Base-by-base conservation (phyloP, 2,113 vertebrate species). In the Hypocryptadius cinnamomeus region DNA sequence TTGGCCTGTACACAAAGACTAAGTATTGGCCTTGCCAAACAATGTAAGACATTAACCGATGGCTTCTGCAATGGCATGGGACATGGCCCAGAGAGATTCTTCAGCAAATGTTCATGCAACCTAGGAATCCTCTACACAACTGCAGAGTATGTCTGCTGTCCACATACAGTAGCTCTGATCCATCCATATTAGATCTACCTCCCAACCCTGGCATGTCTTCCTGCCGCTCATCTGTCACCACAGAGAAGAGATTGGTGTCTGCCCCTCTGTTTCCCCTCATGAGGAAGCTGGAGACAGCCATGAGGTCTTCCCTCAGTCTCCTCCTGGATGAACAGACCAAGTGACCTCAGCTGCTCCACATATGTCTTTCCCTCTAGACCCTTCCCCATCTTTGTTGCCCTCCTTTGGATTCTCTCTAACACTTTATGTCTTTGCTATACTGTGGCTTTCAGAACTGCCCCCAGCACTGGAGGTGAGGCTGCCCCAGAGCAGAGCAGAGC, bases 401-500 rank as follows among this genome's bases (percentile, higher is more conserved):
- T 42, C 31, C 10, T 53, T 16, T 45, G 47, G 33, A 83, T 31
- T 8, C 6, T 51, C 11, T 71, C 68, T 31, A 47, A 37, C 28
- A 6, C 8, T 79, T 44, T 9, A 21, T 44, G 7, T 12, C 33
- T 20, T 31, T 61, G 0, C 44, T 11, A 5, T 8, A 13, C 14
- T 54, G 33, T 65, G 39, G 33, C 5, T 6, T 20, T 8, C 47
- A 37, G 3, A 45, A 21, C 33, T 63, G 68, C 14, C 1, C 48
- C 4, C 11, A 47, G 48, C 7, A 64, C 27, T 44, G 0, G 11
- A 71, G 33, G 39, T 37, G 57, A 72, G 48, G 57, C 33, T 0
- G 0, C 17, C 14, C 48, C 40, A 45, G 68, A 31, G 7, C 39
- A 83, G 37, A 25, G 39, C 0, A 54, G 33, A 25, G 39, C 0